Evolutionary conservation across 2,888 invertebrate species (phyloP).

Genomic region (Pseudolycoriella hygida): DNA sequence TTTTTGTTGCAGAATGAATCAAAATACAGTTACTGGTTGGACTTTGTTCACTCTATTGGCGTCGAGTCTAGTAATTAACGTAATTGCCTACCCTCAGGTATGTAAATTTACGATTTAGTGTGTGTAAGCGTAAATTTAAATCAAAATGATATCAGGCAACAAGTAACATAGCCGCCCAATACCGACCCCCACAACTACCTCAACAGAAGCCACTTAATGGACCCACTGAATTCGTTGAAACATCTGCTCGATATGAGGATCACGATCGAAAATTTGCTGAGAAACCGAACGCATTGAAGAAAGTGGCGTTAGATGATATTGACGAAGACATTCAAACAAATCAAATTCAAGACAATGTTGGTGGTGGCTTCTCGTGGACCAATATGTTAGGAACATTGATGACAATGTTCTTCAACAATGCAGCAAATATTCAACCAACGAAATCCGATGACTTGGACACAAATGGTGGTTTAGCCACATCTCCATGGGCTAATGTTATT

Average conservation of each 20-base stretch:
- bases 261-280: conserved; percentile 65
- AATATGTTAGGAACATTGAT: conserved; percentile 72
- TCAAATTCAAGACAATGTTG: conserved; percentile 50
- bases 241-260: conserved; percentile 19
- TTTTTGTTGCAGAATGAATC: too few relatives aligned
- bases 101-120: too few relatives aligned
- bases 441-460: conserved; percentile 59
- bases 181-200: conserved; percentile 15
- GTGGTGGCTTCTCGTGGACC: conserved; percentile 69
- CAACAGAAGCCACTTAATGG: conserved; percentile 11
- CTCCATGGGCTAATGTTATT: conserved; percentile 76
- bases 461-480: conserved; percentile 44
- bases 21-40: conserved; percentile 48
- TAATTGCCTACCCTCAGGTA: conserved; percentile 45
- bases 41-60: conserved; percentile 49
- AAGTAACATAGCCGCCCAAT: conserved; percentile 6
- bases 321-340: conserved; percentile 70
- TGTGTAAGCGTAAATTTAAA: not conserved
- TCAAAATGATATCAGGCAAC: not conserved
- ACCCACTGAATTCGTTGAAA: not conserved
- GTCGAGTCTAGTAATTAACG: conserved; percentile 45
- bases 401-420: conserved; percentile 69
- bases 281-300: conserved; percentile 77
- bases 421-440: conserved; percentile 36
- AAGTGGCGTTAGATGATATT: conserved; percentile 64